phyloP scores from a whole-genome alignment of 1,140 invertebrate genomes.

The Aphelinus atriplicis region DNA sequence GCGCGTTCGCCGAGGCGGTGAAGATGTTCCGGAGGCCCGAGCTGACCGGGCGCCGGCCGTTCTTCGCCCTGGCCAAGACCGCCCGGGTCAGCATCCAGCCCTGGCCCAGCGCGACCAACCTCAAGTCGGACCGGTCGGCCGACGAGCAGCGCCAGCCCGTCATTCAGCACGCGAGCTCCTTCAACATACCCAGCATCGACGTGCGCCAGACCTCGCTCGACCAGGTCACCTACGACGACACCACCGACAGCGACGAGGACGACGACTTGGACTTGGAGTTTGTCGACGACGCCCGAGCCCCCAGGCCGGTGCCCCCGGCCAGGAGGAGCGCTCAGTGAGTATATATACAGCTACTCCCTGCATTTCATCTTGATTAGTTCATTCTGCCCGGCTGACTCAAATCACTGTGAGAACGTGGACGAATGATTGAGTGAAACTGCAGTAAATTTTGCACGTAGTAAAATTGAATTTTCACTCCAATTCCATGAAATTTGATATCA shows the following conservation, averaged over 20 bases:
- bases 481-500: too few species aligned
- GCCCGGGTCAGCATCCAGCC: constrained; percentile 51
- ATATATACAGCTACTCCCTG: too few species aligned
- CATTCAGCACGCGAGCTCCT: constrained; percentile 36
- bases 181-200: constrained; percentile 44
- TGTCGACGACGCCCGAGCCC: too few species aligned
- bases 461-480: too few species aligned
- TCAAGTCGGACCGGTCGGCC: constrained; percentile 34
- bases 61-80: constrained; percentile 48
- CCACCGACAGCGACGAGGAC: not conserved
- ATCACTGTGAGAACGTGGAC: too few species aligned
- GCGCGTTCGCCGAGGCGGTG: constrained; percentile 48
- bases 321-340: too few species aligned
- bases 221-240: constrained; percentile 16
- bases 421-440: too few species aligned
- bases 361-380: too few species aligned
- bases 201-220: constrained; percentile 40
- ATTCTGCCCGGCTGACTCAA: too few species aligned
- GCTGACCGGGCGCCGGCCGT: constrained; percentile 51
- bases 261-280: constrained; percentile 11
- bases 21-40: constrained; percentile 51
- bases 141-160: constrained; percentile 2
- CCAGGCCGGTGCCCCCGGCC: too few species aligned
- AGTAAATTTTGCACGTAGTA: too few species aligned
- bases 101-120: constrained; percentile 58